Evolutionary conservation across 1,140 invertebrate species (phyloP), one percentile per base, ranked within the genome.

Genomic region (Subanguina moxae): DNA sequence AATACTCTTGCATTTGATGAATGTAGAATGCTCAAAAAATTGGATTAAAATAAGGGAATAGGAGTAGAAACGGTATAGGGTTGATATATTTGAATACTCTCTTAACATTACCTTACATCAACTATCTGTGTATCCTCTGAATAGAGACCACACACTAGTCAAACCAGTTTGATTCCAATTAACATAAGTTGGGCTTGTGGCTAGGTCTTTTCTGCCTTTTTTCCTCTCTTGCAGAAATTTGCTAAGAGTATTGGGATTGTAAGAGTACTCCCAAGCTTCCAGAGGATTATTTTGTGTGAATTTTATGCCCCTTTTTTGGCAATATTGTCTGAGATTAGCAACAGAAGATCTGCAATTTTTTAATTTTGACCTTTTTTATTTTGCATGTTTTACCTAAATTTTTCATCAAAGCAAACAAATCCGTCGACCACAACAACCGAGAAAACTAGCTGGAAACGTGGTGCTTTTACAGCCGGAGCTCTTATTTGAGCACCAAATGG

Each of bases 221-320:
- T 52, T 52, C n/a, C 48, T 19, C 3, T 19, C 48, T 15, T 25
- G n/a, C 48, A 25, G 48, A 15, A 7, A 21, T 52, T 19, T 3
- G 17, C 17, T 52, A 3, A 52, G 48, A 5, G 48, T 52, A 15
- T 19, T 52, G 1, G 48, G 48, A 52, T 52, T 25, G 17, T 52
- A 52, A 7, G 1, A 15, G 8, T 52, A 52, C n/a, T 19, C 48
- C 15, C 3, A 15, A 52, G 58, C 19, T n/a, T 61, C 58, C 19
- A 61, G 27, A 19, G 19, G 19, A 8, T 30, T 25, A 28, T 21
- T 30, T 25, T 61, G 19, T 3, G 58, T 21, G n/a, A 61, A 21
- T 43, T 32, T 3, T 5, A 61, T 61, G 19, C 58, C 58, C 8
- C 58, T 5, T 61, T 61, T 61, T 25, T 30, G 28, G 58, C 58